A percentile compares a stretch with the other conserved stretches of the same genome.
Evolutionary conservation across 2,888 invertebrate genomes (phyloP).

Genomic region (Arctia plantaginis): DNA sequence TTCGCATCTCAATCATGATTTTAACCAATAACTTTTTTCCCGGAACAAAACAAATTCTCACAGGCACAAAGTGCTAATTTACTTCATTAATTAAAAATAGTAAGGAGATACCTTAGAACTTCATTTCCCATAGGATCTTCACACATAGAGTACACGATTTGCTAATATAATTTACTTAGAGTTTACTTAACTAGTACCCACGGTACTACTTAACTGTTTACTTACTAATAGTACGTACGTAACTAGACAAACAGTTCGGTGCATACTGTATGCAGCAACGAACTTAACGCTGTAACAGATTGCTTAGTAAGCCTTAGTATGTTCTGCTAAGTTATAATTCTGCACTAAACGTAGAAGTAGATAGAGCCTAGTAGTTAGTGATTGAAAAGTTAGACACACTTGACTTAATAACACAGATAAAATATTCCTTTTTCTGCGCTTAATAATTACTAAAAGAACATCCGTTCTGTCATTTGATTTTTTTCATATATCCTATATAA

Average conservation of each 20-base stretch:
- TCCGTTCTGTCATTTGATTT: no score
- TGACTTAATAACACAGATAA: no score
- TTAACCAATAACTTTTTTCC: slow-evolving; percentile 9
- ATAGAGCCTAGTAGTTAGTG: no score
- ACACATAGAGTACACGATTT: slow-evolving; percentile 49
- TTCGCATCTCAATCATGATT: slow-evolving; percentile 9
- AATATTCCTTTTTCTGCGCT: no score
- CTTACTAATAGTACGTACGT: background rate
- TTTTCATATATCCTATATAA: no score
- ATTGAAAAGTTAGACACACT: no score
- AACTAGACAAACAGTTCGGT: slow-evolving; percentile 10
- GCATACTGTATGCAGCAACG: background rate
- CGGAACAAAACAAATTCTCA: slow-evolving; percentile 10
- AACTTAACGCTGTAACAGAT: no score
- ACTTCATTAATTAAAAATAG: slow-evolving; percentile 18
- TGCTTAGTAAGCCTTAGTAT: no score
- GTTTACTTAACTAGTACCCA: slow-evolving; percentile 45
- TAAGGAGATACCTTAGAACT: slow-evolving; percentile 15
- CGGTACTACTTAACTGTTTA: slow-evolving; percentile 37
- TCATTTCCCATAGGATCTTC: slow-evolving; percentile 51
- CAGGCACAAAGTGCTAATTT: slow-evolving; percentile 16
- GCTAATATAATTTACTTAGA: slow-evolving; percentile 56
- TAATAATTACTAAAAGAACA: no score
- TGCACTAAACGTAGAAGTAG: no score
- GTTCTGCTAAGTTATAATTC: no score